phyloP scores from a whole-genome alignment of 2,113 vertebrate genomes.

The Cavia aperea region DNA sequence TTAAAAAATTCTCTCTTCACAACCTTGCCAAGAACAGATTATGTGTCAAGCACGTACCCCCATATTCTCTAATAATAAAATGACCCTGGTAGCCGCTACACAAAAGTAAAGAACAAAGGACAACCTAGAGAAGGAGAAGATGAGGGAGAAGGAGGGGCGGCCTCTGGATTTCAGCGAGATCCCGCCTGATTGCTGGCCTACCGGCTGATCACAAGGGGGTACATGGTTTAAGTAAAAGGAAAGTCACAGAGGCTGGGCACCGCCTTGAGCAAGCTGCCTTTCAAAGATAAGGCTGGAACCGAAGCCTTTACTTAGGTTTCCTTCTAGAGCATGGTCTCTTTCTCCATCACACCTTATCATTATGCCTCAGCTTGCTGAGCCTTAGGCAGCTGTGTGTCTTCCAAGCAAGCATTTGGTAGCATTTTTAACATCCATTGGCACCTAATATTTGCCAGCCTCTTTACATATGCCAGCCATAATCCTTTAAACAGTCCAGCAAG shows the following conservation, averaged over 20 bases:
- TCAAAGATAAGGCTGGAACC: slow-evolving; percentile 65
- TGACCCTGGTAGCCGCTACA: background rate
- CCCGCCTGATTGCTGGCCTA: background rate
- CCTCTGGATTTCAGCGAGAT: background rate
- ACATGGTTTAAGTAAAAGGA: background rate
- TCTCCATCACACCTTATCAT: background rate
- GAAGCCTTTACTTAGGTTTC: background rate
- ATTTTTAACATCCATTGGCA: background rate
- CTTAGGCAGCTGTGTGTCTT: background rate
- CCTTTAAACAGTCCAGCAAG: background rate
- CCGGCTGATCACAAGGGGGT: background rate
- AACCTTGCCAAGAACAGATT: background rate
- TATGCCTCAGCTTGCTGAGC: background rate
- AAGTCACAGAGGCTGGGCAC: background rate
- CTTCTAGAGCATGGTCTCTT: background rate
- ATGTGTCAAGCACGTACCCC: background rate
- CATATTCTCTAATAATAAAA: slow-evolving; percentile 5
- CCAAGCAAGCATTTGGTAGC: background rate
- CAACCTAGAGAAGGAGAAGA: background rate
- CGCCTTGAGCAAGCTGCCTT: slow-evolving; percentile 54
- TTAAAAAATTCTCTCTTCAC: background rate
- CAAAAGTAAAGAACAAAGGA: background rate
- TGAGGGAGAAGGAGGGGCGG: background rate
- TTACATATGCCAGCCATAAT: background rate
- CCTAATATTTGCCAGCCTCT: background rate